These are phyloP conservation scores for Amniataba percoides DNA, from an alignment of 2,797 vertebrate genomes.

Conservation along the genomic window DNA sequence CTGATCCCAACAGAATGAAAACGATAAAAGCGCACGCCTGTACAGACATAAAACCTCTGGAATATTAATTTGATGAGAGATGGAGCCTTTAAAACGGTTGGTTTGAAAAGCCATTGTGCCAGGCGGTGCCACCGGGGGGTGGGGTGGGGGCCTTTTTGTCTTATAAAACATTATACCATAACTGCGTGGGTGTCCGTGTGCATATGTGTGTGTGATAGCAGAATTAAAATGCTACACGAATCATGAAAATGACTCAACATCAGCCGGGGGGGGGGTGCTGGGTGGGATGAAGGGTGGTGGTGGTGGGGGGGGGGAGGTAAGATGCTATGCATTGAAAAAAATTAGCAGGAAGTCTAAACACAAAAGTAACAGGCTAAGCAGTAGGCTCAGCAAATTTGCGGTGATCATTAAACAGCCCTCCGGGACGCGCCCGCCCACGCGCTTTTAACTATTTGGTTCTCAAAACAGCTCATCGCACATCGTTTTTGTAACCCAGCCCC, in stretches of 20 bases:
- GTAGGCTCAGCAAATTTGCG: conserved; percentile 27
- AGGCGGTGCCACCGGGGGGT: conserved; percentile 21
- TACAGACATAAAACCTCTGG: conserved; percentile 37
- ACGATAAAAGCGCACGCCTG: not conserved
- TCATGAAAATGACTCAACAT: conserved; percentile 33
- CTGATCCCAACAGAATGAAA: not conserved
- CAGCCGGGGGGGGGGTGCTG: conserved; percentile 7
- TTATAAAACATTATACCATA: conserved; percentile 52
- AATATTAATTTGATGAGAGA: conserved; percentile 67
- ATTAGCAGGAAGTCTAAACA: conserved; percentile 17
- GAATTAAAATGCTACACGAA: conserved; percentile 40
- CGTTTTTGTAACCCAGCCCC: not conserved
- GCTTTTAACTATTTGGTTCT: conserved; percentile 28
- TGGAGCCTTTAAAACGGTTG: conserved; percentile 57
- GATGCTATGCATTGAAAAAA: conserved; percentile 14
- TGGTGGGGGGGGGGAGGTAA: conserved; percentile 1
- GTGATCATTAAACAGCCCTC: conserved; percentile 29
- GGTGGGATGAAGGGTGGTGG: conserved; percentile 1
- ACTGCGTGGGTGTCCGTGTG: not conserved
- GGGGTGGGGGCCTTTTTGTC: conserved; percentile 40
- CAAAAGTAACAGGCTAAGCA: conserved; percentile 33
- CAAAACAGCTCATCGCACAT: conserved; percentile 11
- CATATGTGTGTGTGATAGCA: conserved; percentile 20
- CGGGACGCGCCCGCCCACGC: not conserved
- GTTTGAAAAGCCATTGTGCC: conserved; percentile 52